Evolutionary conservation across 2,113 vertebrate species (phyloP), one percentile per base, ranked within the genome.

Genomic region (Osmerus eperlanus): DNA sequence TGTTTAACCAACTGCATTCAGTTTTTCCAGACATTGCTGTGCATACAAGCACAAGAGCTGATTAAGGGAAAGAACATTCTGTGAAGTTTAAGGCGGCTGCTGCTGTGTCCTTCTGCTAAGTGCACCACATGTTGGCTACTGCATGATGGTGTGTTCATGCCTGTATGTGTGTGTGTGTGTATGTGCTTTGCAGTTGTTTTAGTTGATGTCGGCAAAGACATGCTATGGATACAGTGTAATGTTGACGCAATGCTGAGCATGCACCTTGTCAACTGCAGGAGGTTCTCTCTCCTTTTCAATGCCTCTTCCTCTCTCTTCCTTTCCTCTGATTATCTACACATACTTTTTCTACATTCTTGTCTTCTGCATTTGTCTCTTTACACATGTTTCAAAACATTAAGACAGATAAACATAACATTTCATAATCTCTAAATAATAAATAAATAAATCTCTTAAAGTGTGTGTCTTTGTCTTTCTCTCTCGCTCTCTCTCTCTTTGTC

Each of bases 171-270:
- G 32, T 28, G 68, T 70, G 32, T 51, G 56, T 25, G 41, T 13
- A n/a, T 41, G 29, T 23, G 62, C n/a, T 56, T 62, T 55, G 25
- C 69, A 72, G 52, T 32, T 58, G 60, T 62, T 23, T 29, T 62
- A 62, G 60, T 62, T 25, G 21, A 62, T 62, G 13, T 13, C 9
- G 19, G 19, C 29, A 36, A 74, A 54, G 19, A 36, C 51, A 52
- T 68, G 41, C 32, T 51, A 74, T 18, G 56, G 62, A 76, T 53
- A 62, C 16, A 63, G 18, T 65, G n/a, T 71, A 47, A 59, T 28
- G 32, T 51, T 88, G 85, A 91, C 65, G 77, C 86, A 78, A 83
- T 84, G 72, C 85, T 77, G 82, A 82, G 80, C 80, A 86, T 85
- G 89, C 84, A 83, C 85, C 21, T 84, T 84, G 63, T 70, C 0